Conservation (phyloP, 2,888 invertebrate species). For the Xestoiulus laeticollis region DNA sequence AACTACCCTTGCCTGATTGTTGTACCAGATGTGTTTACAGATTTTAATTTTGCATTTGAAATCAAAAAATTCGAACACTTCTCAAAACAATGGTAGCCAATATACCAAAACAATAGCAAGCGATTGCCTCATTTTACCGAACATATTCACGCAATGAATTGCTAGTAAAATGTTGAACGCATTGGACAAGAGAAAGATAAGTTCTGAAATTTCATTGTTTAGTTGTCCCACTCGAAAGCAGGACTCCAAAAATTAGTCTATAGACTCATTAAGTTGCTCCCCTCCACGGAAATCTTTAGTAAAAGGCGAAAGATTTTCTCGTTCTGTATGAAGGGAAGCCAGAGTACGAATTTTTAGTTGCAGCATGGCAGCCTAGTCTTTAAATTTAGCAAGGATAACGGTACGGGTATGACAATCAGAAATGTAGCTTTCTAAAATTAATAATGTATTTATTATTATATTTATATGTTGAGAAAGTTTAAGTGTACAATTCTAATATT, state of each 20-base stretch:
- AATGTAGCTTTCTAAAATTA: neutral
- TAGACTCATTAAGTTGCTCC: neutral
- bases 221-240: neutral
- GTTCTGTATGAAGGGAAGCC: slow-evolving; percentile 3
- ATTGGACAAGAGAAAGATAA: neutral
- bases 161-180: too few species aligned
- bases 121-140: too few species aligned
- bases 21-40: too few species aligned
- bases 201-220: neutral
- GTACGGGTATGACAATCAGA: neutral
- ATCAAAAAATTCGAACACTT: too few species aligned
- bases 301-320: neutral
- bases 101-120: too few species aligned
- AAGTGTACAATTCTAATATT: too few species aligned
- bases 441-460: neutral
- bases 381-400: neutral
- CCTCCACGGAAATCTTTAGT: neutral
- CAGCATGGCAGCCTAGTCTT: neutral
- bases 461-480: neutral
- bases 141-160: too few species aligned
- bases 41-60: too few species aligned
- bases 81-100: too few species aligned
- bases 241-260: neutral
- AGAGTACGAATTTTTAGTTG: neutral
- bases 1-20: too few species aligned